phyloP scores from a whole-genome alignment of 2,888 invertebrate genomes.

The Machimus atricapillus region DNA sequence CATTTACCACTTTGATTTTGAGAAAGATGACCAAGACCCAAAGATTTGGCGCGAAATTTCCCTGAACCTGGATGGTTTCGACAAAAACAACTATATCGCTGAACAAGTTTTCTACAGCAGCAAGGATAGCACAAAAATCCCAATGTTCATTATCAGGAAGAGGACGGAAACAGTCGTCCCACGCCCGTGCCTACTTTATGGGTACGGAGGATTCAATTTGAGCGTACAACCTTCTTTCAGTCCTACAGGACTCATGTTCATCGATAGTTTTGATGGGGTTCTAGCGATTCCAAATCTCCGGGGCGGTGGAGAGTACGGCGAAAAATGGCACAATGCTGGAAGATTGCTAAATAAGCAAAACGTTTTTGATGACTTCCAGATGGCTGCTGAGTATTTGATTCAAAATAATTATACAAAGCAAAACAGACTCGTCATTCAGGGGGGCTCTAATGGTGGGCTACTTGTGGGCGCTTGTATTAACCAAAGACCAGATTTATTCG shows the following conservation, averaged over 20 bases:
- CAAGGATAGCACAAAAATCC: slow-evolving; percentile 92
- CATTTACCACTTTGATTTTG: slow-evolving; percentile 87
- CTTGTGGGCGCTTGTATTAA: slow-evolving; percentile 94
- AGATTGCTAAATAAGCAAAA: slow-evolving; percentile 93
- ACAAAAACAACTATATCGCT: slow-evolving; percentile 79
- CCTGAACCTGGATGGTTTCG: slow-evolving; percentile 79
- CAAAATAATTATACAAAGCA: slow-evolving; percentile 79
- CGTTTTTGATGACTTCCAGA: slow-evolving; percentile 95
- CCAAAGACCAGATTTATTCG: slow-evolving; percentile 94
- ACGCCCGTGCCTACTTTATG: slow-evolving; percentile 85
- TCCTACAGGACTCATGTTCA: slow-evolving; percentile 83
- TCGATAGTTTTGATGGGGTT: slow-evolving; percentile 88
- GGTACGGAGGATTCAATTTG: slow-evolving; percentile 97
- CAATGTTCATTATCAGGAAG: slow-evolving; percentile 92
- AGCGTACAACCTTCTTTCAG: slow-evolving; percentile 91
- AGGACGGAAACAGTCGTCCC: slow-evolving; percentile 65
- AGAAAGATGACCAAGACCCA: slow-evolving; percentile 68
- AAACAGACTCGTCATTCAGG: slow-evolving; percentile 83
- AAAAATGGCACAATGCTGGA: slow-evolving; percentile 96
- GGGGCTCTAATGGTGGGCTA: slow-evolving; percentile 96
- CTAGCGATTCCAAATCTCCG: slow-evolving; percentile 93
- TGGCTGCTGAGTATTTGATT: slow-evolving; percentile 88
- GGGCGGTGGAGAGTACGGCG: slow-evolving; percentile 98
- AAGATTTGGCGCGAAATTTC: slow-evolving; percentile 82
- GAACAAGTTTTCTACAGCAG: slow-evolving; percentile 91